Evolutionary conservation across 2,113 vertebrate species (phyloP).

Genomic region (Alligator sinensis): DNA sequence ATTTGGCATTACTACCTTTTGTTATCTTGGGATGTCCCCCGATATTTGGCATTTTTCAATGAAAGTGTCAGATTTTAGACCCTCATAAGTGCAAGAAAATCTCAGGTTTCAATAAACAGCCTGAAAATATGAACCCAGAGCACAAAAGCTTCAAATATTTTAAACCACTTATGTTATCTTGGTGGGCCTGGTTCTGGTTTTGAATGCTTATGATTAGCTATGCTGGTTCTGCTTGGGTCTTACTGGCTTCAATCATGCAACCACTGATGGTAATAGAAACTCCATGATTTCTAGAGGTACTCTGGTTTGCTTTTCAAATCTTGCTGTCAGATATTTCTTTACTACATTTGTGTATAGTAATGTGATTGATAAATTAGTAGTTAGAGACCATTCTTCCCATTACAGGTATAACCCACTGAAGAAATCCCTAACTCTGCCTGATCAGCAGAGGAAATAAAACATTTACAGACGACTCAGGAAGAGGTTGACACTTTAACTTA

Average conservation of each 20-base stretch:
- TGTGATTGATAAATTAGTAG: not conserved
- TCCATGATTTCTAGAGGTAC: not conserved
- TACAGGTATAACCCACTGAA: not conserved
- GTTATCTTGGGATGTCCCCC: not conserved
- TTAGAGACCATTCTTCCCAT: not conserved
- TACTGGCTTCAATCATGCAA: not conserved
- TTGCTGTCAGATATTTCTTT: not conserved
- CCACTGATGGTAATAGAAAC: not conserved
- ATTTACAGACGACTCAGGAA: not conserved
- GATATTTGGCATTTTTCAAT: not conserved
- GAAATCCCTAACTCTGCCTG: not conserved
- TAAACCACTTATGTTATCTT: not conserved
- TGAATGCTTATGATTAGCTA: not conserved
- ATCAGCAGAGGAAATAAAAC: not conserved
- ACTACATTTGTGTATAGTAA: not conserved
- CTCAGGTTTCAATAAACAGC: not conserved
- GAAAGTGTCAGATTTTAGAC: not conserved
- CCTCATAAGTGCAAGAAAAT: not conserved
- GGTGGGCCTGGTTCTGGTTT: not conserved
- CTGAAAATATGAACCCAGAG: not conserved
- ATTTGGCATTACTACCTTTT: constrained; percentile 5
- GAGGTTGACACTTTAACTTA: not conserved
- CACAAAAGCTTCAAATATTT: not conserved
- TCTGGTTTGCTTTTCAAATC: not conserved
- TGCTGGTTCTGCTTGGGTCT: not conserved